These are phyloP conservation scores for Geococcyx californianus DNA, from an alignment of 2,113 vertebrate genomes.

Conservation along the genomic window DNA sequence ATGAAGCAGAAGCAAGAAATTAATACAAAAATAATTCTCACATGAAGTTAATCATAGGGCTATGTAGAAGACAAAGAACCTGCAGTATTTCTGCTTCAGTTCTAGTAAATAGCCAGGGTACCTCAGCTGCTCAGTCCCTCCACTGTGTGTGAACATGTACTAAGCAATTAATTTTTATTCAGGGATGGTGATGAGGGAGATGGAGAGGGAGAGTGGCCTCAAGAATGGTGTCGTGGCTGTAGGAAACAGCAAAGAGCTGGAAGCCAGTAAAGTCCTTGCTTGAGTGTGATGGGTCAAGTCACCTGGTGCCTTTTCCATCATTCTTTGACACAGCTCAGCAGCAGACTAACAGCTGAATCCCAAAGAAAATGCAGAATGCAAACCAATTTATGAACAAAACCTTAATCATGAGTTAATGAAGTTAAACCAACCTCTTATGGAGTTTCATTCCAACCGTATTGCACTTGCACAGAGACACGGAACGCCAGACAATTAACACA, in stretches of 20 bases:
- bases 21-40: conserved; percentile 13
- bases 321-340: neutral
- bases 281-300: neutral
- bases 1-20: conserved; percentile 15
- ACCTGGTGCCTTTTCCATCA: neutral
- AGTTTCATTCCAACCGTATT: neutral
- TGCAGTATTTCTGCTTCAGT: neutral
- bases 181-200: no score
- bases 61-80: neutral
- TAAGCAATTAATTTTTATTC: neutral
- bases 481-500: neutral
- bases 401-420: neutral
- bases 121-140: neutral
- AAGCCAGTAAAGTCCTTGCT: neutral
- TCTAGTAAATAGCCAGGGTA: neutral
- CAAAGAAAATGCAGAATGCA: neutral
- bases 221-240: neutral
- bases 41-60: neutral
- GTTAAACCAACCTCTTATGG: neutral
- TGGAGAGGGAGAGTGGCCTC: neutral
- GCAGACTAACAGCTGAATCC: neutral
- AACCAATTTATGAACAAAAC: neutral
- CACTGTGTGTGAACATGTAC: neutral
- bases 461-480: neutral
- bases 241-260: neutral